Conservation (phyloP, 2,113 vertebrate genomes). For the Zingel zingel region DNA sequence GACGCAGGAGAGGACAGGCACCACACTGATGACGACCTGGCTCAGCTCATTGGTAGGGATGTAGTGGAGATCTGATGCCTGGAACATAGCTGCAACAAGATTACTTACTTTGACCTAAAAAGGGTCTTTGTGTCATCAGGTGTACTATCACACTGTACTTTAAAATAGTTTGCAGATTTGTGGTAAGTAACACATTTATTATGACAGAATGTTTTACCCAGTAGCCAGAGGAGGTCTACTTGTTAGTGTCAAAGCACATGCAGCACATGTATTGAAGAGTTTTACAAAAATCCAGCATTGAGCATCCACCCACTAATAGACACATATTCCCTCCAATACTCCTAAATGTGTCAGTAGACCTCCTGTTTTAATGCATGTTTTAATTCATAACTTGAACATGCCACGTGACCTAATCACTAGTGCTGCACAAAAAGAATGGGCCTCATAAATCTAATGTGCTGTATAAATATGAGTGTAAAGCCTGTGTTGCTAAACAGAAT, state of each 20-base stretch:
- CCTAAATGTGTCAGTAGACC: background rate
- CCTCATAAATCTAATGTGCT: conserved; percentile 23
- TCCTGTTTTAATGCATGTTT: conserved; percentile 35
- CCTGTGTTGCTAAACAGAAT: conserved; percentile 18
- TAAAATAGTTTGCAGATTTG: conserved; percentile 16
- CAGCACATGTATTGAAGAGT: conserved; percentile 1
- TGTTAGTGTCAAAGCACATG: conserved; percentile 49
- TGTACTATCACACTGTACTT: conserved; percentile 29
- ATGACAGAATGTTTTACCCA: conserved; percentile 31
- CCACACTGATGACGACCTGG: conserved; percentile 74
- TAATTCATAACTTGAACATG: conserved; percentile 12
- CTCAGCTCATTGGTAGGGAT: conserved; percentile 80
- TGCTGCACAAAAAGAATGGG: conserved; percentile 62
- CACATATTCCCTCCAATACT: background rate
- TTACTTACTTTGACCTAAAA: conserved; percentile 39
- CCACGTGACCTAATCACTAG: conserved; percentile 40
- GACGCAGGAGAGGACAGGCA: conserved; percentile 65
- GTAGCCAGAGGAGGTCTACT: conserved; percentile 20
- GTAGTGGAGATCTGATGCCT: conserved; percentile 71
- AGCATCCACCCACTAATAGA: background rate
- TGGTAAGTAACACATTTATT: conserved; percentile 39
- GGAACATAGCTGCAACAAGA: conserved; percentile 27
- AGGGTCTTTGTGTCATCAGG: conserved; percentile 14
- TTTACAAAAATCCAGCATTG: conserved; percentile 28
- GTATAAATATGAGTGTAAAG: conserved; percentile 1